A percentile compares a stretch with the other conserved stretches of the same genome.
Conservation (phyloP, 2,797 vertebrate species). For the Lacerta viridis region DNA sequence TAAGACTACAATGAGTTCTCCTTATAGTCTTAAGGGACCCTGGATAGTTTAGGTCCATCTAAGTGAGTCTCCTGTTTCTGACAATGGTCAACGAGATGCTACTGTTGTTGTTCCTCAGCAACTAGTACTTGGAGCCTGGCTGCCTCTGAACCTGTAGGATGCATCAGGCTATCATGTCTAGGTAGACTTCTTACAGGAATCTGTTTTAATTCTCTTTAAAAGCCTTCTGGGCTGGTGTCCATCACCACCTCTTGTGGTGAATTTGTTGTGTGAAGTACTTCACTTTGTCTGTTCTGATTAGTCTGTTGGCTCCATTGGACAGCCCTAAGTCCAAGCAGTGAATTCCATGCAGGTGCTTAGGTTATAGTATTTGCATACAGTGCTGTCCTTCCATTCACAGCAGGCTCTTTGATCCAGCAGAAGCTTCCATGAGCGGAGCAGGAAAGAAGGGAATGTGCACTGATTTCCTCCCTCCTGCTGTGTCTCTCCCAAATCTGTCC, state of each 20-base stretch:
- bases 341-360: neutral
- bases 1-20: too few species aligned
- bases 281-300: neutral
- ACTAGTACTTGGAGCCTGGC: neutral
- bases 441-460: neutral
- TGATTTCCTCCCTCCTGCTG: neutral
- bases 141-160: neutral
- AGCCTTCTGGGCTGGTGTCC: neutral
- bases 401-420: neutral
- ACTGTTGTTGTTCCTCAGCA: neutral
- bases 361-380: neutral
- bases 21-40: too few species aligned
- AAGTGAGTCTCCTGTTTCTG: neutral
- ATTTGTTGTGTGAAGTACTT: neutral
- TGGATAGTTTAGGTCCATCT: neutral
- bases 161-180: neutral
- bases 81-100: neutral
- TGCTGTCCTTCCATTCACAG: neutral
- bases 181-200: neutral
- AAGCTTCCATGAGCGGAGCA: neutral
- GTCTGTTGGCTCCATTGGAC: neutral
- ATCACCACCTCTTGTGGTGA: neutral
- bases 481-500: neutral
- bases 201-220: neutral
- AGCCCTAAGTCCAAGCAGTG: neutral